Percentiles rank a stretch among this genome's conserved stretches.
These are phyloP conservation scores for Halcyon senegalensis DNA, from an alignment of 2,113 vertebrate species.

Conservation along the genomic window DNA sequence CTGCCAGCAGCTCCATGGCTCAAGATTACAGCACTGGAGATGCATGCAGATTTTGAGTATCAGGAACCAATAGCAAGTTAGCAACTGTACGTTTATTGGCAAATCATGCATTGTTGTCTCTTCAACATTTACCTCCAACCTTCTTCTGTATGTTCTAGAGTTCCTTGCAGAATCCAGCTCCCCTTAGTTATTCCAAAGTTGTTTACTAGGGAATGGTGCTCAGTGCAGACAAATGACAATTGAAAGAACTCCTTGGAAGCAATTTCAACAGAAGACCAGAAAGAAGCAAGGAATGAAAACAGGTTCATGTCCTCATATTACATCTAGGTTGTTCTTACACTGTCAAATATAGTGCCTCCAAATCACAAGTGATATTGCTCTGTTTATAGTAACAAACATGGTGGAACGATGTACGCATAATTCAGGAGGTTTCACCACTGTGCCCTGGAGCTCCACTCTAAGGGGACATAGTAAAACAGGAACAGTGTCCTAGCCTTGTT, in stretches of 20 bases:
- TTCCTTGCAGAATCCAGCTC: not conserved
- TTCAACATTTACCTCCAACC: not conserved
- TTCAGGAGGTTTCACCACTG: not conserved
- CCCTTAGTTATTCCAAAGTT: not conserved
- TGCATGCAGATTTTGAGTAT: not conserved
- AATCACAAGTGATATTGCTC: not conserved
- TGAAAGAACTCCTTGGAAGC: not conserved
- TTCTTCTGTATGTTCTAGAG: not conserved
- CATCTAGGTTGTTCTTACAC: not conserved
- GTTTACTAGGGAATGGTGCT: not conserved
- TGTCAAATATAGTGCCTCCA: not conserved
- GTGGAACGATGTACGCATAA: rapidly evolving
- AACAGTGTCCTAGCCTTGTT: not conserved
- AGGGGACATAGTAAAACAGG: not conserved
- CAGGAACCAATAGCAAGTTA: not conserved
- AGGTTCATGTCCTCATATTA: not conserved
- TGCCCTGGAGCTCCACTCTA: not conserved
- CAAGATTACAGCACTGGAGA: not conserved
- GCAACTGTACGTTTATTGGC: not conserved
- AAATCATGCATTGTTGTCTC: not conserved
- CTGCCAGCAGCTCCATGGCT: not conserved
- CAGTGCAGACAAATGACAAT: not conserved
- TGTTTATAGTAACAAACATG: not conserved
- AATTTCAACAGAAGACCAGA: not conserved
- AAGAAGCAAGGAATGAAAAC: not conserved